Percentiles rank a stretch among this genome's conserved stretches.
These are phyloP conservation scores for Chaetoderma sp. DNA, from an alignment of 2,888 invertebrate genomes.

Conservation along the genomic window DNA sequence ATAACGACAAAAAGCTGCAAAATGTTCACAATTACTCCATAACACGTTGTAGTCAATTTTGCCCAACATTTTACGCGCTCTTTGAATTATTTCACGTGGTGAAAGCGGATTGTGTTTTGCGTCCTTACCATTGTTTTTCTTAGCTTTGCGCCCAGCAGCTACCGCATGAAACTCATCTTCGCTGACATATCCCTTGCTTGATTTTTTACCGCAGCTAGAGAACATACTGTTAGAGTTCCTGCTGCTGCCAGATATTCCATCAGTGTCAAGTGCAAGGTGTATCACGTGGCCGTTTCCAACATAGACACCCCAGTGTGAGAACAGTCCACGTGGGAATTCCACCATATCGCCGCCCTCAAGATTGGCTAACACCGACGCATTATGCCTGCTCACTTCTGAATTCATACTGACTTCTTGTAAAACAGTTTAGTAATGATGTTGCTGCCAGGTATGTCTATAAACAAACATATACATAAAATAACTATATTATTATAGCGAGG, in stretches of 20 bases:
- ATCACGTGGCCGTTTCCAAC: conserved; percentile 41
- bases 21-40: conserved; percentile 68
- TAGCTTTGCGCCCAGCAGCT: conserved; percentile 31
- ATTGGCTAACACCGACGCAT: conserved; percentile 26
- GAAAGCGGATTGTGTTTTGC: conserved; percentile 30
- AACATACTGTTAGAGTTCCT: conserved; percentile 32
- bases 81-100: conserved; percentile 54
- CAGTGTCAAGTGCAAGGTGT: conserved; percentile 44
- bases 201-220: conserved; percentile 39
- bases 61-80: conserved; percentile 59
- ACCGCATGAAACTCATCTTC: conserved; percentile 42
- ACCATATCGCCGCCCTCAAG: conserved; percentile 46
- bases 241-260: conserved; percentile 40
- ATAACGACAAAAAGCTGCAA: conserved; percentile 66
- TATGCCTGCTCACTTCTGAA: no score
- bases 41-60: conserved; percentile 63
- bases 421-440: no score
- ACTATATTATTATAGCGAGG: no score
- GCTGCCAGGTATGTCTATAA: no score
- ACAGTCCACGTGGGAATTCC: conserved; percentile 46
- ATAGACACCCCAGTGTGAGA: conserved; percentile 53
- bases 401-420: no score
- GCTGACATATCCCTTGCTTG: conserved; percentile 43
- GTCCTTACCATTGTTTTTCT: conserved; percentile 45
- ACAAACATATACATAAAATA: no score